Percentiles rank a stretch among this genome's conserved stretches.
phyloP scores from a whole-genome alignment of 2,888 invertebrate genomes.

The Spilosoma lubricipeda region DNA sequence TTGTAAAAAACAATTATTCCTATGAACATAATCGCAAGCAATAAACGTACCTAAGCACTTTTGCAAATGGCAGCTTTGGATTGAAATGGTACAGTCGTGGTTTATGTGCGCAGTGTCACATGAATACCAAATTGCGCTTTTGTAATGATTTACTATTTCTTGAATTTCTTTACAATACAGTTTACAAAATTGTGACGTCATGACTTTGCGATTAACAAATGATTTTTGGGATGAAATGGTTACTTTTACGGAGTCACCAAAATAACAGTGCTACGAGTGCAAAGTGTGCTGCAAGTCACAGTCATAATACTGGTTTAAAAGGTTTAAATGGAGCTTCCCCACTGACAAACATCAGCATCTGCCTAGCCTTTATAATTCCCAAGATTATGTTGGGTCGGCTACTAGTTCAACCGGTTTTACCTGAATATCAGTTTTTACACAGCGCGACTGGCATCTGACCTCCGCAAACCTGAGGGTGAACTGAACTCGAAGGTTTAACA shows the following conservation, averaged over 20 bases:
- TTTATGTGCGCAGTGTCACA: slow-evolving; percentile 24
- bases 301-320: not conserved
- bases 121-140: slow-evolving; percentile 33
- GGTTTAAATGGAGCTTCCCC: not conserved
- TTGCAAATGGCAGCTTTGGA: slow-evolving; percentile 33
- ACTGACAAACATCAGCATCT: no score
- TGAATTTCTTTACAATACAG: not conserved
- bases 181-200: not conserved
- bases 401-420: no score
- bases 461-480: no score
- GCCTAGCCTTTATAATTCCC: no score
- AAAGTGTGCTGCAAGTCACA: not conserved
- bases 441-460: no score
- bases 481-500: no score
- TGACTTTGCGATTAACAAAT: not conserved
- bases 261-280: no score
- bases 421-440: no score
- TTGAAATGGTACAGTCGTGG: slow-evolving; percentile 31
- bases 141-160: slow-evolving; percentile 30
- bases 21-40: slow-evolving; percentile 32
- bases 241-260: not conserved
- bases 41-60: slow-evolving; percentile 37
- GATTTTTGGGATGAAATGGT: not conserved
- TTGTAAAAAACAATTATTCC: slow-evolving; percentile 37
- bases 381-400: no score